Evolutionary conservation across 1,140 invertebrate genomes (phyloP), one percentile per base, ranked within the genome.

Genomic region (Phymorhynchus buccinoides): DNA sequence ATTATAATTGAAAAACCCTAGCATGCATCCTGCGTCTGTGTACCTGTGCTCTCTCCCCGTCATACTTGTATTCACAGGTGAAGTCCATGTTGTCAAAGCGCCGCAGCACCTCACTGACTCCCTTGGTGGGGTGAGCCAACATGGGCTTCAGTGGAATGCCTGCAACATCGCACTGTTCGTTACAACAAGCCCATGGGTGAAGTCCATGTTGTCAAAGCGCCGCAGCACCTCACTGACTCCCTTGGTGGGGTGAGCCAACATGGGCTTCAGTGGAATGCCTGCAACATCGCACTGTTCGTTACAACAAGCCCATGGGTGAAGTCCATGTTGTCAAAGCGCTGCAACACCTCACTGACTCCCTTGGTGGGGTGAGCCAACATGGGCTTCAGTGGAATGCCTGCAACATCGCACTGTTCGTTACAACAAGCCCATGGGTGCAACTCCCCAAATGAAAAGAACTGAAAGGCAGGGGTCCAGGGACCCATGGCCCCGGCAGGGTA

Each of bases 231-330:
- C 98, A 90, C 93, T 93, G 18, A 95, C 93, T 82, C 98, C 98
- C 93, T 97, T 98, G 0, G 98, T 98, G 22, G 99, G 99, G 94
- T 99, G 98, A 2, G 99, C 99, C 87, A 99, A 95, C 99, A 99
- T 99, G 14, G 99, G 99, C 92, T 99, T 98, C 71, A 99, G 94
- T 18, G 99, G 99, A 89, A 99, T 96, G 82, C 94, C 94, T 91
- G 85, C 73, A 44, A n/a, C 52, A 84, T 35, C 12, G 2, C 39
- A 35, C n/a, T n/a, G n/a, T n/a, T n/a, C n/a, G n/a, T n/a, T n/a
- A n/a, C n/a, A n/a, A n/a, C n/a, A n/a, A n/a, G n/a, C n/a, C n/a
- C 99, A 93, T 98, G 99, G 3, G 98, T 99, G 91, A 99, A 99
- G 90, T 97, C 96, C 88, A 96, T 94, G 42, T 96, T 95, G 85